Evolutionary conservation across 2,797 vertebrate genomes (phyloP), one percentile per base, ranked within the genome.

Genomic region (Pyrocephalus nanus): DNA sequence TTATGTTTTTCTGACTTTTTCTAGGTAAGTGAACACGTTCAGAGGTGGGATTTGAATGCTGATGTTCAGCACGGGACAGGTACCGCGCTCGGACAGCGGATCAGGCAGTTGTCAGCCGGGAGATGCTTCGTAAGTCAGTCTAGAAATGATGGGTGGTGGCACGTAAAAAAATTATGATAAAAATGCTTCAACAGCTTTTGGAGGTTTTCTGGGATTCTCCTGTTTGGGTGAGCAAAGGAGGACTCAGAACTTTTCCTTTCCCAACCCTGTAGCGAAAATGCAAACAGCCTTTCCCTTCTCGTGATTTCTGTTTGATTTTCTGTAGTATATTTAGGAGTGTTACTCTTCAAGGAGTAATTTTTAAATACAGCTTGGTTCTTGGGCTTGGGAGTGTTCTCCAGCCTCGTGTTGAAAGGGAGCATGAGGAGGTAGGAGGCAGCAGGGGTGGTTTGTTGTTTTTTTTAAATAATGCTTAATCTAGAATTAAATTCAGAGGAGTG

Each of bases 401-500:
- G 9, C 30, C 57, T 8, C 0, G 2, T 54, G 65, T 32, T 77
- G 93, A 50, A 65, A 45, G 69, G 76, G 32, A 92, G 58, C 6
- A 0, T 15, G 74, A 72, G 62, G 83, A 81, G 55, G 62, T 47
- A 34, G 88, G 69, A 88, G 66, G 70, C 57, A 85, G 80, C 80
- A 90, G 62, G 67, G 91, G 75, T 65, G 79, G 67, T 48, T 57
- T 69, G 36, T 50, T 57, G 26, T 45, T 76, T 75, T 75, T 88
- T 72, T 69, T 15, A 76, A 91, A 74, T 73, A 91, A 93, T 88
- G 87, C 95, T 95, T 96, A 84, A 89, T 92, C 77, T 92, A 48
- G 95, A 92, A 78, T 94, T 91, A 73, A 97, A 94, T 94, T 95
- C 92, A 83, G 87, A 95, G 93, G 92, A 90, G 83, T 69, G 90